These are phyloP conservation scores for Encarsia formosa DNA, from an alignment of 2,888 invertebrate genomes.

Conservation along the genomic window DNA sequence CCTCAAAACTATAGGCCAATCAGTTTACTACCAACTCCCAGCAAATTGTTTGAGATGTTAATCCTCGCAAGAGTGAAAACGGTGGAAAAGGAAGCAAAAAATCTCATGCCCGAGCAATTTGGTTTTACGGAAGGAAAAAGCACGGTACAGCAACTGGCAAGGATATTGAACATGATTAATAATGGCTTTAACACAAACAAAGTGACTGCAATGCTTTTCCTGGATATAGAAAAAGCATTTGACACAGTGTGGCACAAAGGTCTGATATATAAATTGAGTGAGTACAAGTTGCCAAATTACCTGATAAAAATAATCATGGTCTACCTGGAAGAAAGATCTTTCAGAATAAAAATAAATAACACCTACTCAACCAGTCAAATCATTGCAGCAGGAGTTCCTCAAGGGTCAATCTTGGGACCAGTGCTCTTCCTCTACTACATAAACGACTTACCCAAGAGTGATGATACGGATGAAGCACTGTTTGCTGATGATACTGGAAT, in stretches of 20 bases:
- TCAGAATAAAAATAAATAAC: slow-evolving; percentile 30
- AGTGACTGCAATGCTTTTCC: slow-evolving; percentile 7
- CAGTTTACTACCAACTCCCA: not conserved
- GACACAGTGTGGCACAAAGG: not conserved
- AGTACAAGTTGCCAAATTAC: slow-evolving; percentile 27
- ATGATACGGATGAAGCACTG: slow-evolving; percentile 22
- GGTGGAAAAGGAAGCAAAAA: not conserved
- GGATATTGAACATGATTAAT: too few relatives aligned
- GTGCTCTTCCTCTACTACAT: slow-evolving; percentile 25
- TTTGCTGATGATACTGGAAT: slow-evolving; percentile 32
- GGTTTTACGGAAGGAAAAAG: not conserved
- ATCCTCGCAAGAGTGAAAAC: not conserved
- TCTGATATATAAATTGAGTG: slow-evolving; percentile 17
- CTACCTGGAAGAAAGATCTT: slow-evolving; percentile 31
- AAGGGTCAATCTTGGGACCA: slow-evolving; percentile 31
- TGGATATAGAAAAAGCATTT: too few relatives aligned
- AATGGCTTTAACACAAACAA: slow-evolving; percentile 6
- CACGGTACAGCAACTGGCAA: slow-evolving; percentile 12
- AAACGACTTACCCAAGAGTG: slow-evolving; percentile 26
- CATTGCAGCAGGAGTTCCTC: slow-evolving; percentile 36
- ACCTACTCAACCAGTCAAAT: not conserved
- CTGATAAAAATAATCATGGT: slow-evolving; percentile 30
- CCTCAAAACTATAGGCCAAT: not conserved
- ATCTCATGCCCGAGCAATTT: slow-evolving; percentile 6
- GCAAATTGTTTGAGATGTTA: not conserved